Evolutionary conservation across 2,797 vertebrate species (phyloP), one percentile per base, ranked within the genome.

Genomic region (Alosa sapidissima): DNA sequence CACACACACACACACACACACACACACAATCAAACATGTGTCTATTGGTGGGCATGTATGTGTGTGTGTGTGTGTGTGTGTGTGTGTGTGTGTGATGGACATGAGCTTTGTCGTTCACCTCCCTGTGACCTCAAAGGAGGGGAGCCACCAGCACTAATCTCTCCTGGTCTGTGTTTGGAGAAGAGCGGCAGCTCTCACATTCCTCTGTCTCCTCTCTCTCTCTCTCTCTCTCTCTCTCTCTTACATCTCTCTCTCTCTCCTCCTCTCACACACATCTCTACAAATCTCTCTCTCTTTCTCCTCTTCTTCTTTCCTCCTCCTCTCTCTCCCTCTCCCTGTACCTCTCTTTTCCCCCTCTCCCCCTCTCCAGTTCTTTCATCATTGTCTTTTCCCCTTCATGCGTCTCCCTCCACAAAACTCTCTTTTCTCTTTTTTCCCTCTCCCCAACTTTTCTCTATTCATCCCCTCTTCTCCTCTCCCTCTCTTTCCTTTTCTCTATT

Each of bases 41-140:
- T 41, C 41, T 41, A 4, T 41, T 41, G 41, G 41, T 41, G 41
- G 41, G 41, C 4, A 41, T 41, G 41, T 2, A 41, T 41, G 41
- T 41, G 51, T 14, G 51, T 52, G 1, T 14, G 3, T 52, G 2
- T 0, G 11, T 14, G 51, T 14, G 51, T 52, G 2, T 52, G 11
- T 52, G 13, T 14, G 51, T 52, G 55, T 58, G 55, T n/a, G 55
- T 58, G 55, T 58, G 55, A 58, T 58, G 21, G 55, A 82, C 45
- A 55, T 19, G 58, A 54, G 75, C 85, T 86, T 86, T 89, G 83
- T 87, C 52, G 81, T 86, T 89, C 83, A 55, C 84, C 45, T 65
- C 36, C 24, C 51, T 83, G 28, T 84, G 33, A 88, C 88, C 89
- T 81, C 51, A 81, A 85, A 83, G 33, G 24, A 58, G 19, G 55